Percentiles rank a stretch among this genome's conserved stretches.
These are phyloP conservation scores for Drosophila pseudoananassae DNA, from an alignment of 1,140 invertebrate species.

Conservation along the genomic window DNA sequence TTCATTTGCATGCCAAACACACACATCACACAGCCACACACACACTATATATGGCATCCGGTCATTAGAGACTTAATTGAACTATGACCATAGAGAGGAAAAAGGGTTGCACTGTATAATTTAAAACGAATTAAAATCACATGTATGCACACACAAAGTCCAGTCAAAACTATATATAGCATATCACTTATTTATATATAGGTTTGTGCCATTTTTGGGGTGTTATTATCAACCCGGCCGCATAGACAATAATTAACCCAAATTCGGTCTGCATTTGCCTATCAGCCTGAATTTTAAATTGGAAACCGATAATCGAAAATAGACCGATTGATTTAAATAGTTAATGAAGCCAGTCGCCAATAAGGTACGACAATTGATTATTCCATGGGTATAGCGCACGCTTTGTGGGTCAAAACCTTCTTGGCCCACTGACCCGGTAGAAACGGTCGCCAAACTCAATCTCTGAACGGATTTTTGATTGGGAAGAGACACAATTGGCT, in stretches of 20 bases:
- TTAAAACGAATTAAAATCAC: constrained; percentile 75
- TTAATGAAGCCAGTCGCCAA: constrained; percentile 59
- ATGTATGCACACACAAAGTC: constrained; percentile 27
- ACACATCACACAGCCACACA: constrained; percentile 5
- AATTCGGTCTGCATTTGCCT: constrained; percentile 48
- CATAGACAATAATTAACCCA: constrained; percentile 34
- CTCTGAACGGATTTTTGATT: constrained; percentile 48
- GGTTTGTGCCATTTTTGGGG: constrained; percentile 52
- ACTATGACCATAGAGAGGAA: constrained; percentile 66
- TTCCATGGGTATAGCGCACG: constrained; percentile 17
- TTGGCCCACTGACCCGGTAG: constrained; percentile 38
- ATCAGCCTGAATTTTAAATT: constrained; percentile 39
- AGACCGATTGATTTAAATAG: constrained; percentile 61
- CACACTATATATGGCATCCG: constrained; percentile 42
- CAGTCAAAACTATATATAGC: constrained; percentile 15
- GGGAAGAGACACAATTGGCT: neutral
- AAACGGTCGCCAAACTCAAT: constrained; percentile 55
- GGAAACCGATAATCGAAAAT: constrained; percentile 20
- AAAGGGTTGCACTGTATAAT: constrained; percentile 70
- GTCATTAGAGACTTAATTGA: constrained; percentile 76
- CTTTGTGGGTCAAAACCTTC: constrained; percentile 37
- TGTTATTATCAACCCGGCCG: constrained; percentile 21
- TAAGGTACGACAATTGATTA: constrained; percentile 8
- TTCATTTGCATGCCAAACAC: constrained; percentile 66
- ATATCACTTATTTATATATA: neutral